phyloP scores from a whole-genome alignment of 2,113 vertebrate genomes.

The Alaudala cheleensis region DNA sequence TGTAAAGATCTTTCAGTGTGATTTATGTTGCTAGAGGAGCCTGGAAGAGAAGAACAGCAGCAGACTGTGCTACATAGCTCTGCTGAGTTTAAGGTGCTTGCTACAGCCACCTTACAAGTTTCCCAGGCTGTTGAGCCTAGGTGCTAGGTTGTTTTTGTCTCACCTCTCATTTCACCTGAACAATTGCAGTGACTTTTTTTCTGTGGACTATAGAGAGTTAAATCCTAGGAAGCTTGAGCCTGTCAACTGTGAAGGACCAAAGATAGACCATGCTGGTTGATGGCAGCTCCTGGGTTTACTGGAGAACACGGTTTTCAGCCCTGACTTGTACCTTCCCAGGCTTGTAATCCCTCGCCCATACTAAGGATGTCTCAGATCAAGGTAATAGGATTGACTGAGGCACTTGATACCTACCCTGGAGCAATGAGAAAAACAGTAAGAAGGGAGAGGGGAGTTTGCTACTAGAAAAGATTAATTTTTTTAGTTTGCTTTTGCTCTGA shows the following conservation, averaged over 20 bases:
- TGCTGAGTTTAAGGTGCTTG: background rate
- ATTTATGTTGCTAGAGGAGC: background rate
- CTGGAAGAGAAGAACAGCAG: background rate
- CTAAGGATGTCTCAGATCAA: background rate
- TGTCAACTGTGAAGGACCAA: background rate
- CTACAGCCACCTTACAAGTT: background rate
- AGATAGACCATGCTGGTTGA: background rate
- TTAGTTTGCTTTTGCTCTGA: background rate
- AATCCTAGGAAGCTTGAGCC: background rate
- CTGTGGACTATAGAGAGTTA: background rate
- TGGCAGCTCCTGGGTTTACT: background rate
- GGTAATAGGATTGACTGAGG: background rate
- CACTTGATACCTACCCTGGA: background rate
- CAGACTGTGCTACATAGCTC: background rate
- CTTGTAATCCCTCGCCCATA: background rate
- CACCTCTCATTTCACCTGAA: background rate
- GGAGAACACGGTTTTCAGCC: background rate
- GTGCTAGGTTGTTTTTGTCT: background rate
- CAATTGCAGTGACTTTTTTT: background rate
- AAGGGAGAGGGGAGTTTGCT: background rate
- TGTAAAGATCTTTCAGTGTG: background rate
- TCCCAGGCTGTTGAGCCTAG: background rate
- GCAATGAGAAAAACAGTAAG: background rate
- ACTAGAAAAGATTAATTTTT: background rate
- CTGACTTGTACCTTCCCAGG: background rate